phyloP scores from a whole-genome alignment of 2,797 vertebrate genomes.

The Gambusia yucatana region DNA sequence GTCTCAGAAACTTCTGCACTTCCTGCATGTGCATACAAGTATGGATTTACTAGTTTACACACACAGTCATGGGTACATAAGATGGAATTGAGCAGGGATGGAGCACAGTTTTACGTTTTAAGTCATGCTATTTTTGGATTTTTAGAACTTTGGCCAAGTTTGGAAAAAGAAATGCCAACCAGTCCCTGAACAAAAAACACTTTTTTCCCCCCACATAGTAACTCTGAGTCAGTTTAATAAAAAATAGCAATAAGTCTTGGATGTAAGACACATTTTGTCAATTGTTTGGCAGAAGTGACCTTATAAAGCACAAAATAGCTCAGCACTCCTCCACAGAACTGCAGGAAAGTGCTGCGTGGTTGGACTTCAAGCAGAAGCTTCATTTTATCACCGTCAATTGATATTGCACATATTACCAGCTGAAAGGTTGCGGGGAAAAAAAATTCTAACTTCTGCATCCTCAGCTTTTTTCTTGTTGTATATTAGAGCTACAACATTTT shows the following conservation, averaged over 20 bases:
- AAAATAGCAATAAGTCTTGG: background rate
- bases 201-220: background rate
- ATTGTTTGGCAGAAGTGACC: slow-evolving; percentile 1
- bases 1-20: background rate
- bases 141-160: background rate
- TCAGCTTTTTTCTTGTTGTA: background rate
- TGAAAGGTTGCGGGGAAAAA: background rate
- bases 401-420: background rate
- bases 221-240: slow-evolving; percentile 1
- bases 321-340: background rate
- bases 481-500: background rate
- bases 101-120: background rate
- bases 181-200: background rate
- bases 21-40: background rate
- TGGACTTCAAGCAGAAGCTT: slow-evolving; percentile 4
- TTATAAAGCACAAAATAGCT: background rate
- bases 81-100: background rate
- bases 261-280: background rate
- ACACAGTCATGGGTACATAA: background rate
- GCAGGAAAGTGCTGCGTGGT: background rate
- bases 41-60: background rate
- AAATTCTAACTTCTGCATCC: background rate
- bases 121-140: background rate
- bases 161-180: background rate
- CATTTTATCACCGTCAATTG: background rate